Percentiles rank a stretch among this genome's conserved stretches.
phyloP scores from a whole-genome alignment of 1,140 invertebrate genomes.

The Drosophila orena region DNA sequence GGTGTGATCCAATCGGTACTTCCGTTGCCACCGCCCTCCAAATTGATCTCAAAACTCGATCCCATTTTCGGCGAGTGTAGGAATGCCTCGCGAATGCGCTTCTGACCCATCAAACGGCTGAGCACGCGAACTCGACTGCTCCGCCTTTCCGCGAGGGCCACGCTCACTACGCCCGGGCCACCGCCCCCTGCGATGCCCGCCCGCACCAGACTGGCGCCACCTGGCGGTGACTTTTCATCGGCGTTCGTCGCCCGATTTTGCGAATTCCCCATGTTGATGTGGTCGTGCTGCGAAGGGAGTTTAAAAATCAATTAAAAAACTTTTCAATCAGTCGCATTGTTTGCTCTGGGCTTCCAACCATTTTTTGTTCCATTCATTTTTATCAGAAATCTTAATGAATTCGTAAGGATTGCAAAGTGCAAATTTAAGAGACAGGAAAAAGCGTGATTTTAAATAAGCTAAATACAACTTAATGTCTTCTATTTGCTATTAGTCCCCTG shows the following conservation, averaged over 20 bases:
- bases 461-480: too few relatives aligned
- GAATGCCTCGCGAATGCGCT: slow-evolving; percentile 59
- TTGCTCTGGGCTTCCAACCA: slow-evolving; percentile 51
- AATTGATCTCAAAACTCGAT: slow-evolving; percentile 5
- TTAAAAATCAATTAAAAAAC: slow-evolving; percentile 84
- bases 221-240: slow-evolving; percentile 58
- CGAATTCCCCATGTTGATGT: slow-evolving; percentile 57
- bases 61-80: slow-evolving; percentile 46
- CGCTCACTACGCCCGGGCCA: slow-evolving; percentile 10
- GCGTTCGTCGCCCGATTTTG: slow-evolving; percentile 50
- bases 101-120: slow-evolving; percentile 68
- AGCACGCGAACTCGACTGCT: slow-evolving; percentile 61
- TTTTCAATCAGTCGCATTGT: slow-evolving; percentile 83
- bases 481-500: too few relatives aligned
- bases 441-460: neutral
- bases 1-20: slow-evolving; percentile 37
- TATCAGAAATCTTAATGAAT: slow-evolving; percentile 13
- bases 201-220: slow-evolving; percentile 52
- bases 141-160: slow-evolving; percentile 37
- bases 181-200: slow-evolving; percentile 23
- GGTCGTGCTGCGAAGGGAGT: slow-evolving; percentile 58
- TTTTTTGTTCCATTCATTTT: slow-evolving; percentile 30
- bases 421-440: neutral
- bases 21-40: slow-evolving; percentile 14
- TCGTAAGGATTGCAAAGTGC: neutral